Base-by-base conservation (phyloP, 2,113 vertebrate genomes). In the Lepus americanus region DNA sequence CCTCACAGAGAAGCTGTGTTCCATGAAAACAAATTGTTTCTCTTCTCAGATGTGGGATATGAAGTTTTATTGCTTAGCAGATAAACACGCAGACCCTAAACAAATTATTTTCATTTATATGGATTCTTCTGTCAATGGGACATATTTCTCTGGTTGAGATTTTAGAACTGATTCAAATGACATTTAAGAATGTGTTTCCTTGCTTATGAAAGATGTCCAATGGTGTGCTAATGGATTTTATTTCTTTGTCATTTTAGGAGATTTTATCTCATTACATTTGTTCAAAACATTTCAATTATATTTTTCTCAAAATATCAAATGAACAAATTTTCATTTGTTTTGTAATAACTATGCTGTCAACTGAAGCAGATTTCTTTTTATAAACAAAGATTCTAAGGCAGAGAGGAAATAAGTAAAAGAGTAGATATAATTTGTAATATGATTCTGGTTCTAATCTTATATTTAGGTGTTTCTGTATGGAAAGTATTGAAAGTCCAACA, bases 161-260 rank as follows among this genome's bases (percentile, higher is more conserved):
- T 79, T 4, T 5, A 88, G 27, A n/a, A 77, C 27, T 55, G 3
- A 13, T 17, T 81, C 2, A 31, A 16, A 39, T 80, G 39, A 61
- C 27, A 27, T 25, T 7, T 4, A 76, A 14, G 61, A 80, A 3
- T 66, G 0, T 85, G 9, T 72, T 73, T 83, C 29, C 11, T 95
- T 87, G 33, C 59, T 67, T 7, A 59, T 78, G 59, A 19, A 89
- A 90, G 67, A 64, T 33, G 39, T 1, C 72, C 86, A 11, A 64
- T 67, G 29, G 6, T 92, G 22, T 39, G 61, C 19, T 63, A 67
- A 33, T 74, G 8, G 85, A 2, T 27, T 84, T 66, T 87, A 12
- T 78, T 80, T 94, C 36, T 44, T 23, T 87, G 88, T 31, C 79
- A 83, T 59, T 83, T 94, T 77, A 44, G 69, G 13, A 51, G 44